Evolutionary conservation across 2,797 vertebrate species (phyloP), one percentile per base, ranked within the genome.

Genomic region (Steatocranus sp.): DNA sequence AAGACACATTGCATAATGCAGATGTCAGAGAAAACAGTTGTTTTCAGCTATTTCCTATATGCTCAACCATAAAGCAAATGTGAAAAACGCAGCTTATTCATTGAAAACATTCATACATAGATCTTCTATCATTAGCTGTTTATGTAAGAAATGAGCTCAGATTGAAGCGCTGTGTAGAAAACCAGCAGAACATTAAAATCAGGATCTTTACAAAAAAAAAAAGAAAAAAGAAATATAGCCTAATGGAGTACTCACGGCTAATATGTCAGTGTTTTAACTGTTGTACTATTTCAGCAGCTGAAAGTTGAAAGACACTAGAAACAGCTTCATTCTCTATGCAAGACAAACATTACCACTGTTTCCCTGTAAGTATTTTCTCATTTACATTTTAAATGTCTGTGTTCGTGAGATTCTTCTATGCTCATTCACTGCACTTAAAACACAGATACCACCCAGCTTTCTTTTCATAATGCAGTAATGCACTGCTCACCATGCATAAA

Each of bases 1-100:
- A 89, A 83, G 81, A 81, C 63, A 83, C 49, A 58, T 84, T 87
- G 82, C 68, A 82, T 86, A 85, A 91, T 61, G 32, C 68, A 77
- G 53, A 73, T 75, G 58, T 78, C 73, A 75, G 80, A 84, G 46
- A 79, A 82, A 89, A 80, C 66, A 78, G 70, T 6, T 56, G 61
- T 78, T 83, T 61, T 53, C 3, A 12, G 49, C 23, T 81, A 23
- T 77, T 61, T 58, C 11, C 30, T 20, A 12, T 27, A 61, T 73
- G 38, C 43, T 63, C 38, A 9, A 49, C 76, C 18, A 63, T 30
- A 34, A 77, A 49, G 41, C 4, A 15, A 74, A 78, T 53, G 14
- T 38, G 48, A 75, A 48, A 27, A 56, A 53, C 11, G 8, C 8
- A 34, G 14, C 30, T 38, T 73, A 49, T n/a, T 73, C 25, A 48